phyloP scores from a whole-genome alignment of 2,888 invertebrate genomes.

The Mylabris sibirica region DNA sequence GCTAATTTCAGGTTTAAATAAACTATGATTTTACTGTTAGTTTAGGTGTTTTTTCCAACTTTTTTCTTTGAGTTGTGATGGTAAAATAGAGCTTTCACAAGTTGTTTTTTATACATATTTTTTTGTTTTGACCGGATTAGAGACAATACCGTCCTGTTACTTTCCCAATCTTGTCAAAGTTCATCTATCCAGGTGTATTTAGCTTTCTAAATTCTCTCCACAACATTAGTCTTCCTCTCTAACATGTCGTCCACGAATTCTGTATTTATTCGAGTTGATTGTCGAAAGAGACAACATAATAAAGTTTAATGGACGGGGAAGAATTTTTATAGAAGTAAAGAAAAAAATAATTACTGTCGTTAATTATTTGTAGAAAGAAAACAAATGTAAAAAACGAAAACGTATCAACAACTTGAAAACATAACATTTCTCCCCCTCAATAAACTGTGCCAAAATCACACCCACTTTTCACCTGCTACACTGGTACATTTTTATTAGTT shows the following conservation, averaged over 20 bases:
- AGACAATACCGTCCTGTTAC: slow-evolving; percentile 30
- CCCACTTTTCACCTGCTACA: slow-evolving; percentile 27
- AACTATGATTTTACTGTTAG: slow-evolving; percentile 17
- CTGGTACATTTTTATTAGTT: slow-evolving; percentile 29
- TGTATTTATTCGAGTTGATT: neutral
- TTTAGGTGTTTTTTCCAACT: neutral
- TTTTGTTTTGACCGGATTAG: neutral
- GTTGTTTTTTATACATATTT: no score
- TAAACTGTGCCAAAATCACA: slow-evolving; percentile 28
- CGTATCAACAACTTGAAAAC: slow-evolving; percentile 29
- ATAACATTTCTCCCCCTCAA: slow-evolving; percentile 27
- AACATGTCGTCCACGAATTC: neutral
- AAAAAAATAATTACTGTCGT: neutral
- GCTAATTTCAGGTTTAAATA: slow-evolving; percentile 27
- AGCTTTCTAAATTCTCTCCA: slow-evolving; percentile 40
- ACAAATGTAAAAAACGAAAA: neutral
- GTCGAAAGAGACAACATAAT: no score
- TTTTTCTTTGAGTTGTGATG: neutral
- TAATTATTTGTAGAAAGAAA: neutral
- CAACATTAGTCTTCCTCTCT: neutral
- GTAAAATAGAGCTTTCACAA: neutral
- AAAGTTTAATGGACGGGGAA: no score
- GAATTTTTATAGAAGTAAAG: no score
- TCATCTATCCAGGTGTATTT: slow-evolving; percentile 33
- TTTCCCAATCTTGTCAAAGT: slow-evolving; percentile 37